Conservation (phyloP, 2,888 invertebrate genomes). For the Netelia inedita region DNA sequence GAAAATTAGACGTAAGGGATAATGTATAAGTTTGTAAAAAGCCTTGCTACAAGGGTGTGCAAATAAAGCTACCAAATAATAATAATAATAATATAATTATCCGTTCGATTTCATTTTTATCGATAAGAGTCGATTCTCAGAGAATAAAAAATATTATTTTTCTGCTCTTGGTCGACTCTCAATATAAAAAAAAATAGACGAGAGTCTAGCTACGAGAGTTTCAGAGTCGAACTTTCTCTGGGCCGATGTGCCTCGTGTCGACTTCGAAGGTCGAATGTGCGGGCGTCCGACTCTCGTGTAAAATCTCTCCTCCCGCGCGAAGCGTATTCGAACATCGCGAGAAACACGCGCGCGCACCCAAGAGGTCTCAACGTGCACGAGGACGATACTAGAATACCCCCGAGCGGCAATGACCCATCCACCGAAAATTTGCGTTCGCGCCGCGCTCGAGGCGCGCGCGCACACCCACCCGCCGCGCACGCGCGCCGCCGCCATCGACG, state of each 20-base stretch:
- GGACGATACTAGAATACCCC: not conserved
- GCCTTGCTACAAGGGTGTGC: too few species aligned
- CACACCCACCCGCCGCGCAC: too few species aligned
- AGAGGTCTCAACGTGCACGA: too few species aligned
- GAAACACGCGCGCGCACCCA: not conserved
- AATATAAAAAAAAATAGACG: not conserved
- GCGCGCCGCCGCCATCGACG: too few species aligned
- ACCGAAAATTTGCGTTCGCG: not conserved
- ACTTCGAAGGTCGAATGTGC: constrained; percentile 39
- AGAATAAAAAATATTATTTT: not conserved
- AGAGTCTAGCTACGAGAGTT: constrained; percentile 27
- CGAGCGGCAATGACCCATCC: not conserved
- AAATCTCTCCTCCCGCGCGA: constrained; percentile 3
- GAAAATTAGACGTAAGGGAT: too few species aligned
- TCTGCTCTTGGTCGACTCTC: not conserved
- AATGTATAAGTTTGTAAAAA: too few species aligned
- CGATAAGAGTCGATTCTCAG: not conserved
- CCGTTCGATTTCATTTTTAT: too few species aligned
- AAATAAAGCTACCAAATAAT: too few species aligned
- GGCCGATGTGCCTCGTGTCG: constrained; percentile 20
- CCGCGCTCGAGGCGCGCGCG: too few species aligned
- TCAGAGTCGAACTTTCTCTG: constrained; percentile 50
- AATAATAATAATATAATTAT: not conserved
- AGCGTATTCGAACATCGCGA: constrained; percentile 12
- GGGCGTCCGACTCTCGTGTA: constrained; percentile 47